Percentiles rank a stretch among this genome's conserved stretches.
phyloP scores from a whole-genome alignment of 1,140 invertebrate species.

The Ceratosolen solmsi region DNA sequence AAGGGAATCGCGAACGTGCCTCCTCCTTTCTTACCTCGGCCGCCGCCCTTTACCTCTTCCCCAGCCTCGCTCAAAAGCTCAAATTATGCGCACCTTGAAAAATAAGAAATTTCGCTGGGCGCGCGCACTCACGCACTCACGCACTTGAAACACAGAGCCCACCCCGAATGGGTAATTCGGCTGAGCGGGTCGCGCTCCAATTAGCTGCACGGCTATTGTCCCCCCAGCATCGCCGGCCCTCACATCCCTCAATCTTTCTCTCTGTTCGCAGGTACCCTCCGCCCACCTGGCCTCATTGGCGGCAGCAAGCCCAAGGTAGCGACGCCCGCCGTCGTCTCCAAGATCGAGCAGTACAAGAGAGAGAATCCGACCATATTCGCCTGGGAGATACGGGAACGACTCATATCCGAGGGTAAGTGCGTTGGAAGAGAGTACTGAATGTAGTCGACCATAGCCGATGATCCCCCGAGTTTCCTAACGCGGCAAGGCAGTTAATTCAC shows the following conservation, averaged over 20 bases:
- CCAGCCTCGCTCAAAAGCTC: background rate
- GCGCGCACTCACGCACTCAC: background rate
- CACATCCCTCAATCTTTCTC: background rate
- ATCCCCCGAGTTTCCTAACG: too few relatives aligned
- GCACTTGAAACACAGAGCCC: too few relatives aligned
- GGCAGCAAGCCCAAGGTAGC: slow-evolving; percentile 99
- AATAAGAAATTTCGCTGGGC: background rate
- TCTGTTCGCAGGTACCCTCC: slow-evolving; percentile 85
- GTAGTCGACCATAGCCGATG: too few relatives aligned
- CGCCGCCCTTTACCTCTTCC: background rate
- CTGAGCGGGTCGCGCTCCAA: background rate
- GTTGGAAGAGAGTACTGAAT: background rate
- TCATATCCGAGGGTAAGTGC: slow-evolving; percentile 92
- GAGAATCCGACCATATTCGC: slow-evolving; percentile 99
- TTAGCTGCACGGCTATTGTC: background rate
- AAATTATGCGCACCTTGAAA: background rate
- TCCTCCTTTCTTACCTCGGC: background rate
- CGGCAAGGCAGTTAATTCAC: too few relatives aligned
- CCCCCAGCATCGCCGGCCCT: background rate
- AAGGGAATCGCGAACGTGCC: background rate
- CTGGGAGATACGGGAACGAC: slow-evolving; percentile 94
- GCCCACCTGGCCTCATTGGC: slow-evolving; percentile 96
- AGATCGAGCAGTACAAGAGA: slow-evolving; percentile 96
- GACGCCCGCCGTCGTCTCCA: slow-evolving; percentile 94
- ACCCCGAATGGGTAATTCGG: background rate